Percentiles rank a stretch among this genome's conserved stretches.
Conservation (phyloP, 2,888 invertebrate species). For the Scaptomyza flava region DNA sequence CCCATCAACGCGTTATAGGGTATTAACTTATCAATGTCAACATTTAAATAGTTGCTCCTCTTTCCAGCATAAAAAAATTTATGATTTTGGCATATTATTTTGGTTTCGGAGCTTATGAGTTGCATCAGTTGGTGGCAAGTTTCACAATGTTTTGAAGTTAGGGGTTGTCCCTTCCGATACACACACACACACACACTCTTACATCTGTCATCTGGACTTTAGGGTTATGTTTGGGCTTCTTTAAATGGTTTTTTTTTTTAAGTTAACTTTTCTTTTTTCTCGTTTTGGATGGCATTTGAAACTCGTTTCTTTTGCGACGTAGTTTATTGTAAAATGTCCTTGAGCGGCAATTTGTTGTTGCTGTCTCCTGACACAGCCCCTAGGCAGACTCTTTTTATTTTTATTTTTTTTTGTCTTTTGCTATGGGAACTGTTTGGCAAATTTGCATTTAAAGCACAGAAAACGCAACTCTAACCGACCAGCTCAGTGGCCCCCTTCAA, state of each 20-base stretch:
- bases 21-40: background rate
- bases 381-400: conserved; percentile 20
- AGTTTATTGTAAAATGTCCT: conserved; percentile 61
- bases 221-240: conserved; percentile 44
- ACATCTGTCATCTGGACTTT: conserved; percentile 46
- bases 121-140: conserved; percentile 22
- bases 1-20: background rate
- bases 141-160: conserved; percentile 34
- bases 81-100: background rate
- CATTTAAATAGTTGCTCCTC: background rate
- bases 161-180: conserved; percentile 50
- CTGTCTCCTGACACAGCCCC: conserved; percentile 43
- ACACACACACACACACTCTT: conserved; percentile 13
- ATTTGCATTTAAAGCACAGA: conserved; percentile 58
- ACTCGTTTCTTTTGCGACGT: conserved; percentile 67
- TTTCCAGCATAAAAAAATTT: background rate
- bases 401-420: conserved; percentile 6
- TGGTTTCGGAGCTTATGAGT: background rate
- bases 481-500: conserved; percentile 39
- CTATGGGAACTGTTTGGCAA: conserved; percentile 36
- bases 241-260: conserved; percentile 1
- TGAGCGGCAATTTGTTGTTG: conserved; percentile 50
- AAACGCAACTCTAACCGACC: conserved; percentile 32
- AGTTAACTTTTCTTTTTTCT: background rate
- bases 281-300: conserved; percentile 41